Evolutionary conservation across 2,113 vertebrate genomes (phyloP).

Genomic region (Cryptomyrus ogoouensis): DNA sequence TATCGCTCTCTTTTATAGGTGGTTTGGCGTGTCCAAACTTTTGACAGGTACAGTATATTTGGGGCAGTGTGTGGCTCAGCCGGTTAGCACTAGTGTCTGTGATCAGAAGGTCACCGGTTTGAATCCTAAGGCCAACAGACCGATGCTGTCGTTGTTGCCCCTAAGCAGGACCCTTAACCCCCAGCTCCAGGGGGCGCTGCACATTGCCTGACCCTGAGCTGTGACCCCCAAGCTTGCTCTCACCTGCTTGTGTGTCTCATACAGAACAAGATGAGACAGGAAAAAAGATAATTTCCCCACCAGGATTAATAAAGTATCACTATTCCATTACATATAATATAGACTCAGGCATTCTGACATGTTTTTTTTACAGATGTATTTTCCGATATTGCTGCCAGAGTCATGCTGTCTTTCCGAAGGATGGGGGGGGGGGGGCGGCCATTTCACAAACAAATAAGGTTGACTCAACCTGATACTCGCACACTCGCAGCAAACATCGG

Average conservation of each 20-base stretch:
- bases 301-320: not conserved
- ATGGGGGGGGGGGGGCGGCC: too few relatives aligned
- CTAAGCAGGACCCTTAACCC: not conserved
- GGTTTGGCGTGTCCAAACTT: not conserved
- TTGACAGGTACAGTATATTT: not conserved
- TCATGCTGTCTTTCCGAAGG: not conserved
- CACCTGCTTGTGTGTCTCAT: not conserved
- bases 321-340: not conserved
- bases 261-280: not conserved
- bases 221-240: not conserved
- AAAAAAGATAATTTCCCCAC: not conserved
- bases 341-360: not conserved
- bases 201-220: not conserved
- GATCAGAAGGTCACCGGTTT: not conserved
- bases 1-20: not conserved
- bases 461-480: not conserved
- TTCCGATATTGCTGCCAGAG: not conserved
- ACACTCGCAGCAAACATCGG: not conserved
- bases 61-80: not conserved
- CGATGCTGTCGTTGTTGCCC: not conserved
- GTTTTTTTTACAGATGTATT: not conserved
- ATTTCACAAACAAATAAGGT: not conserved
- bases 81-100: not conserved
- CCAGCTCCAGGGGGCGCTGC: not conserved
- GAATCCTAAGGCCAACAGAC: not conserved